Percentiles rank a stretch among this genome's conserved stretches.
phyloP scores from a whole-genome alignment of 23 tunicate genomes.

The Diplosoma virens region DNA sequence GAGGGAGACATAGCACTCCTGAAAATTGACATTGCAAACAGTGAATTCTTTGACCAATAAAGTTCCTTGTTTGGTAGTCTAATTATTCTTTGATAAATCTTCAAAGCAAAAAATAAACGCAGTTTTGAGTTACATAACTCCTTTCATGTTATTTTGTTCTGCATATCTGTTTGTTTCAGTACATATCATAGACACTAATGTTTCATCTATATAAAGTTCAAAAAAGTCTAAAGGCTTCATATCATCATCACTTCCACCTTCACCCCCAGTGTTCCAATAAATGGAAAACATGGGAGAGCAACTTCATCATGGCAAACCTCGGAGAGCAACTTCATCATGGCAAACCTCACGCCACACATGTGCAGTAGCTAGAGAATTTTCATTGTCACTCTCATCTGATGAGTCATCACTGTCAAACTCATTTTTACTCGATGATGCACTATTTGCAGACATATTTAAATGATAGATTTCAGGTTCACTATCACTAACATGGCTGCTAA shows the following conservation, averaged over 20 bases:
- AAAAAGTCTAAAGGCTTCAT: neutral
- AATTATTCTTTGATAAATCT: too few species aligned
- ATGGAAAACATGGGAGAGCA: neutral
- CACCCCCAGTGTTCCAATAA: neutral
- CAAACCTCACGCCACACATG: too few species aligned
- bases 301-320: neutral
- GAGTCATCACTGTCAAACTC: neutral
- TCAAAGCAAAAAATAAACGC: neutral
- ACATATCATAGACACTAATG: neutral
- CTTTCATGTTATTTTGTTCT: neutral
- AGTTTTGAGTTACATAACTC: neutral
- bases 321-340: neutral
- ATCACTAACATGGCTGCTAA: too few species aligned
- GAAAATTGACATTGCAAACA: neutral
- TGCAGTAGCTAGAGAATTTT: neutral
- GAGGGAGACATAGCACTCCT: neutral
- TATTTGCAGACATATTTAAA: neutral
- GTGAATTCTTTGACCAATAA: neutral
- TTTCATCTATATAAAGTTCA: neutral
- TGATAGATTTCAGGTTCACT: too few species aligned
- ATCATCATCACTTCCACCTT: too few species aligned
- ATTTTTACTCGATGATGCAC: neutral
- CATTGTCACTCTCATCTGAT: neutral
- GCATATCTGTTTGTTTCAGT: neutral
- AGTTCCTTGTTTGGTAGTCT: neutral